Base-by-base conservation (phyloP, 1,140 invertebrate species). In the Papilio dardanus region DNA sequence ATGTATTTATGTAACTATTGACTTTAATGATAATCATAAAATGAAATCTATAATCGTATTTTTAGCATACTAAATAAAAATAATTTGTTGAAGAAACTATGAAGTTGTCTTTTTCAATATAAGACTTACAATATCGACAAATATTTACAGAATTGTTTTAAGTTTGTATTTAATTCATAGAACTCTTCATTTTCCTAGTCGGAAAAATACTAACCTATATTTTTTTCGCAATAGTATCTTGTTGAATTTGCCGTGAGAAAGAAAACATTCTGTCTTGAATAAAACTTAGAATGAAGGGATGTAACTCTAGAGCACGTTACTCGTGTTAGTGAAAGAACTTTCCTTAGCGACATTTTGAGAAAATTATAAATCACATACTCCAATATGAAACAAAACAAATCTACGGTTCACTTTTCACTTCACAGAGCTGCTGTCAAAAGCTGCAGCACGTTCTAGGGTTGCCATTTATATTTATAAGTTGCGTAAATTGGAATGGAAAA, bases 301-400 rank as follows among this genome's bases (percentile, higher is more conserved):
- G 79, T 30, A 46, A 77, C 76, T 71, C 81, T 88, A 81, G 82
- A 86, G 81, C 84, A 91, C 14, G 82, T 82, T 28, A 83, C 80
- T 85, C 83, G 88, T 62, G 89, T 87, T 76, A 91, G 75, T 80
- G 79, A 89, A 76, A 92, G 78, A 71, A 86, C 84, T 90, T 92
- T 93, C 86, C 86, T 87, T 6, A 92, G 76, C 79, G 88, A 89
- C 90, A 93, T 92, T 87, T 80, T 86, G 79, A 78, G 82, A 75
- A 81, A 79, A 67, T 77, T 73, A 77, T 68, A 83, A 84, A 82
- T 87, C 86, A 87, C 86, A 92, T 89, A 87, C 82, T 83, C 77
- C 79, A 76, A 78, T 83, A 79, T 78, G 66, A 83, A 82, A 79
- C 73, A 78, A 74, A 78, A 81, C 77, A 79, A 79, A 74, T 76